Conservation (phyloP, 37 sponge, comb jelly and placozoan species). For the Trichoplax adhaerens region DNA sequence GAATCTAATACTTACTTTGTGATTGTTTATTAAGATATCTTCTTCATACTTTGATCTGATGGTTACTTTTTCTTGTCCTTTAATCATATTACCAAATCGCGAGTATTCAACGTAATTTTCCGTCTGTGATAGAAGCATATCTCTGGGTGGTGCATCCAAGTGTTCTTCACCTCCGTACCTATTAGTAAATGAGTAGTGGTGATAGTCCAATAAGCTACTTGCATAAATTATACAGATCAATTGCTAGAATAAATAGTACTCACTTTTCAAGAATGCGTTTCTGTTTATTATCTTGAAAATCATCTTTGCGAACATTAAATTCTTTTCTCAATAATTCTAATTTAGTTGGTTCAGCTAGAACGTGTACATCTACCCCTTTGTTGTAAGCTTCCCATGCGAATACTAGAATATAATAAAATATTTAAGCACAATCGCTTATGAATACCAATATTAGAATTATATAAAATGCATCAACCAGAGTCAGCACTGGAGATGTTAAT, state of each 20-base stretch:
- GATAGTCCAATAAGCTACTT: no score
- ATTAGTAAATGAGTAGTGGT: background rate
- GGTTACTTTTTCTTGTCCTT: conserved; percentile 15
- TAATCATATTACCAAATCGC: conserved; percentile 23
- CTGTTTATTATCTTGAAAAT: conserved; percentile 59
- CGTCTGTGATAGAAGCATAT: conserved; percentile 77
- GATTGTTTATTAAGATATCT: conserved; percentile 75
- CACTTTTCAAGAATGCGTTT: conserved; percentile 48
- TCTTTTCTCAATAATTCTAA: conserved; percentile 78
- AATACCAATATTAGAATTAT: background rate
- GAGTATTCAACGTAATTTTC: conserved; percentile 97
- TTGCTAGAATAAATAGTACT: background rate
- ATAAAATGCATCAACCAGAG: no score
- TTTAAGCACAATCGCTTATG: background rate
- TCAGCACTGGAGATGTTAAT: background rate
- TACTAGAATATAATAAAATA: conserved; percentile 25
- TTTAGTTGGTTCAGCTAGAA: conserved; percentile 92
- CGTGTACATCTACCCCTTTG: conserved; percentile 80
- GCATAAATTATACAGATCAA: no score
- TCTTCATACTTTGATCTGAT: conserved; percentile 90
- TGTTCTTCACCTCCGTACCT: conserved; percentile 92
- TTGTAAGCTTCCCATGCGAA: conserved; percentile 97
- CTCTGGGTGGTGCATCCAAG: conserved; percentile 79
- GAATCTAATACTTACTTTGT: conserved; percentile 31
- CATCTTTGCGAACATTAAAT: conserved; percentile 58